Conservation (phyloP, 2,113 vertebrate species). For the Nyctibius bracteatus region DNA sequence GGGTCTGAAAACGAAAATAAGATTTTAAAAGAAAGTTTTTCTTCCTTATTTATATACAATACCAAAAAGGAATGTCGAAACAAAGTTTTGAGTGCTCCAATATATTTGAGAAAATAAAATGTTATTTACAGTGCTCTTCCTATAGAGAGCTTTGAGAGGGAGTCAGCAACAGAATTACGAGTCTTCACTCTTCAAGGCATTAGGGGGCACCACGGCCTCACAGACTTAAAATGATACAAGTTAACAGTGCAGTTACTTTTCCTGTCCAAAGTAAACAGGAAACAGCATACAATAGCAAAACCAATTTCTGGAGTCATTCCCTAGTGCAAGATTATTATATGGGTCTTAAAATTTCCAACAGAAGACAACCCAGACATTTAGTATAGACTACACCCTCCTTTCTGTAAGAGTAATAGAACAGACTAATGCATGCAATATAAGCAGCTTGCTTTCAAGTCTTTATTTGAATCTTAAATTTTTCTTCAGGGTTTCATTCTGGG, state of each 20-base stretch:
- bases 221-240: background rate
- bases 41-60: background rate
- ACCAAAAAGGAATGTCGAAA: background rate
- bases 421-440: background rate
- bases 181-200: background rate
- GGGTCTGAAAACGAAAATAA: background rate
- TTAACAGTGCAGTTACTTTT: background rate
- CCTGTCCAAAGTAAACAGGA: background rate
- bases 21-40: background rate
- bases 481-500: background rate
- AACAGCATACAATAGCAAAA: background rate
- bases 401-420: background rate
- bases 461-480: conserved; percentile 12
- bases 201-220: conserved; percentile 39
- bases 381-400: background rate
- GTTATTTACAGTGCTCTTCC: background rate
- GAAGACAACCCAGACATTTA: background rate
- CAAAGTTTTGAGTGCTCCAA: background rate
- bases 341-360: background rate
- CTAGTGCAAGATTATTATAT: background rate
- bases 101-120: background rate
- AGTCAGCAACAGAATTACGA: background rate
- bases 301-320: background rate
- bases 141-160: background rate
- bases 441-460: background rate